Base-by-base conservation (phyloP, 2,113 vertebrate genomes). In the Neogobius melanostomus region DNA sequence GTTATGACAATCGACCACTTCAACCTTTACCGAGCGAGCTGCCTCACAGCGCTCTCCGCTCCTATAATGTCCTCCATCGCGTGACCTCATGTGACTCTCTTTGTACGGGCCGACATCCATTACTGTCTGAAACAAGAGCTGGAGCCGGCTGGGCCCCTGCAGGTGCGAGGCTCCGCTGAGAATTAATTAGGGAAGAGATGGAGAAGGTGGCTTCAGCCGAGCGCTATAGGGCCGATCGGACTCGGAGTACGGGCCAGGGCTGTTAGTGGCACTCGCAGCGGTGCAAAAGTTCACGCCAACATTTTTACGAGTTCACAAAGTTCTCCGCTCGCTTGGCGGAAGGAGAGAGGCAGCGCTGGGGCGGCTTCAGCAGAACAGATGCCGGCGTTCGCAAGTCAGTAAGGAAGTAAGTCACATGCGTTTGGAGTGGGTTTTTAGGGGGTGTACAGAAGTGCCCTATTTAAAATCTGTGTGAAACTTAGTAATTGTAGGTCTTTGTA, bases 141-240 rank as follows among this genome's bases (percentile, higher is more conserved):
- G 9, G 76, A 80, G 78, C 64, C 60, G 49, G 66, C 64, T 5
- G 51, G 51, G 70, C 75, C 78, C 77, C 73, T 0, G 76, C 80
- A 85, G 85, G 77, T 85, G 80, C 76, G 76, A 76, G 54, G 48
- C 71, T 86, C 84, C 80, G 11, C 6, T 17, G 81, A 88, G 84
- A 72, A 86, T 85, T 86, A 82, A 89, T 91, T 87, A 88, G 70
- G 66, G 85, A 72, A 79, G 77, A 79, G 77, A 85, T 83, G 75
- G 79, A 80, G 84, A 88, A 79, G 77, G 82, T 84, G 82, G 75
- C 83, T 14, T 64, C 59, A 68, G 63, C 82, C 68, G 77, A 64
- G 72, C 61, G 43, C 44, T 59, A 42, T 14, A 42, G 71, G 73
- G 57, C 28, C 28, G 28, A 70, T 21, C 0, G 53, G 71, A 46